phyloP scores from a whole-genome alignment of 2,888 invertebrate species.

The Cetonia aurata region DNA sequence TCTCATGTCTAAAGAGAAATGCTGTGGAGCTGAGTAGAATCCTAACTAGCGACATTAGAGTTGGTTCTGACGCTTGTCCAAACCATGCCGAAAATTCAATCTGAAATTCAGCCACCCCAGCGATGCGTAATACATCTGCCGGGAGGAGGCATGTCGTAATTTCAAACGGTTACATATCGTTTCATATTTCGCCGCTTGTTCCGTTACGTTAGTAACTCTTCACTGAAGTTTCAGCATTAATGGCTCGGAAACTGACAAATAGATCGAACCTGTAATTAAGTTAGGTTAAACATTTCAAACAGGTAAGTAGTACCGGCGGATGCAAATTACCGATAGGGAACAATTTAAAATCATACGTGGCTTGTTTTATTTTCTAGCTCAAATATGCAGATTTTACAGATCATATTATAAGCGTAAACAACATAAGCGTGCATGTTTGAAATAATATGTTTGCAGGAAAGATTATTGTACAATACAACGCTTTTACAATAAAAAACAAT shows the following conservation, averaged over 20 bases:
- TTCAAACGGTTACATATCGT: conserved; percentile 6
- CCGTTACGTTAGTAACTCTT: conserved; percentile 8
- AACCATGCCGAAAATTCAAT: conserved; percentile 7
- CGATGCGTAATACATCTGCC: not conserved
- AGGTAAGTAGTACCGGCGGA: not conserved
- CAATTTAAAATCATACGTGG: too few species aligned
- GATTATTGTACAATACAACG: too few species aligned
- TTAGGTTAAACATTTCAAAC: conserved; percentile 2
- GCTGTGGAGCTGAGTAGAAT: not conserved
- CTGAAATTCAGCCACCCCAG: conserved; percentile 2
- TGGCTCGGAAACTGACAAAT: conserved; percentile 13
- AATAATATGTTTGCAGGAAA: too few species aligned
- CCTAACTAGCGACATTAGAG: not conserved
- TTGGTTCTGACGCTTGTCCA: conserved; percentile 21
- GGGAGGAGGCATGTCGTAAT: not conserved
- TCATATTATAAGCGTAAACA: too few species aligned
- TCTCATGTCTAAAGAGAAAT: not conserved
- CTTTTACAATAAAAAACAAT: too few species aligned
- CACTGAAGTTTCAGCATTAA: conserved; percentile 7
- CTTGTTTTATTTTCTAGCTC: too few species aligned
- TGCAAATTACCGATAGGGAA: too few species aligned
- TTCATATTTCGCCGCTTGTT: conserved; percentile 13
- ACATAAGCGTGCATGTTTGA: too few species aligned
- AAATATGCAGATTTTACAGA: too few species aligned
- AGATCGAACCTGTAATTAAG: conserved; percentile 8